phyloP scores from a whole-genome alignment of 2,113 vertebrate species.

The Amazona vittata region DNA sequence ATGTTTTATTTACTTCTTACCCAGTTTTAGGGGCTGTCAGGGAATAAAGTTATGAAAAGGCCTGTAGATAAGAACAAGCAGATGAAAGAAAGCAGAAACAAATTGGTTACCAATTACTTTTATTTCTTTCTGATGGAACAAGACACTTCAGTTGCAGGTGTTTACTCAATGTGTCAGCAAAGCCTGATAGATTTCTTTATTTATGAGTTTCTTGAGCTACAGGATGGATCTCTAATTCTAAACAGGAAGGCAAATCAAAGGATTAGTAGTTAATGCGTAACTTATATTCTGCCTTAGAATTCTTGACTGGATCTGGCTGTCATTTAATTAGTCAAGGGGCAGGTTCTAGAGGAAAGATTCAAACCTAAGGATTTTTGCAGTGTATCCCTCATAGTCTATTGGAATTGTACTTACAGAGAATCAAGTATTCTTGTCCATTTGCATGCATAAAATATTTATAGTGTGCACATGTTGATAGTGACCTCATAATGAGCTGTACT shows the following conservation, averaged over 20 bases:
- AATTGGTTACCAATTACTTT: constrained; percentile 54
- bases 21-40: constrained; percentile 25
- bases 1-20: constrained; percentile 59
- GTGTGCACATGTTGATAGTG: neutral
- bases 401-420: neutral
- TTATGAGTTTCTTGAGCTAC: constrained; percentile 35
- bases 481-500: neutral
- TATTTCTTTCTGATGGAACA: constrained; percentile 47
- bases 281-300: constrained; percentile 10
- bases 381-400: neutral
- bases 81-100: constrained; percentile 53
- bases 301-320: constrained; percentile 9
- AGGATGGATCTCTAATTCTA: neutral
- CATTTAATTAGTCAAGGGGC: constrained; percentile 26
- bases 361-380: neutral
- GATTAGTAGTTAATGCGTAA: constrained; percentile 52
- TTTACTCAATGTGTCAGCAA: constrained; percentile 28
- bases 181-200: constrained; percentile 8
- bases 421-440: constrained; percentile 15
- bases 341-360: neutral
- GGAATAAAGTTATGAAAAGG: constrained; percentile 15
- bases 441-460: neutral
- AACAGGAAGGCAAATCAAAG: constrained; percentile 48
- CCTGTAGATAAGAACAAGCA: constrained; percentile 3
- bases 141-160: constrained; percentile 41